Percentiles rank a stretch among this genome's conserved stretches.
These are phyloP conservation scores for Listrodromus nycthemerus DNA, from an alignment of 2,888 invertebrate species.

Conservation along the genomic window DNA sequence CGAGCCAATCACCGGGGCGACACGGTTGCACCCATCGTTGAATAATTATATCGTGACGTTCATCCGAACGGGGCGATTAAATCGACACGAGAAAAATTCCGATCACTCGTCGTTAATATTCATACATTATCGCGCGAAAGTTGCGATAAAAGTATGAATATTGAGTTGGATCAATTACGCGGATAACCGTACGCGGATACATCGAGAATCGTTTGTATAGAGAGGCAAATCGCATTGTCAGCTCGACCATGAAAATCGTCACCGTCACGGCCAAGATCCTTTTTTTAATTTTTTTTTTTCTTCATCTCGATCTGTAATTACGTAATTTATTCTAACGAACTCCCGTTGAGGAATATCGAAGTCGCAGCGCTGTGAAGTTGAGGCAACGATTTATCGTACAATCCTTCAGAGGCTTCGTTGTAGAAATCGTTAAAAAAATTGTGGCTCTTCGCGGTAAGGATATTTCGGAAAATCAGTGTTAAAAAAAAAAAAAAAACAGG, in stretches of 20 bases:
- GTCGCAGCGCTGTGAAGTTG: slow-evolving; percentile 22
- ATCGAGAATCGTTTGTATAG: slow-evolving; percentile 43
- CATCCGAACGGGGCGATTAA: slow-evolving; percentile 1
- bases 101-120: slow-evolving; percentile 28
- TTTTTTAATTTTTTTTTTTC: slow-evolving; percentile 35
- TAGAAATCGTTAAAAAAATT: not conserved
- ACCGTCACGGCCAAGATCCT: slow-evolving; percentile 65
- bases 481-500: not conserved
- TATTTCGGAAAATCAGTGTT: no score
- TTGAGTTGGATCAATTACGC: slow-evolving; percentile 20
- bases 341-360: slow-evolving; percentile 11
- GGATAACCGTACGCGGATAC: slow-evolving; percentile 12
- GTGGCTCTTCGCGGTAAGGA: no score
- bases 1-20: not conserved
- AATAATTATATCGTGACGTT: not conserved
- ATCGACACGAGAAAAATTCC: slow-evolving; percentile 3
- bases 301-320: slow-evolving; percentile 44
- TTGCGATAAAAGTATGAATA: no score
- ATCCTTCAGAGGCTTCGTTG: slow-evolving; percentile 10
- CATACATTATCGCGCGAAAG: slow-evolving; percentile 13
- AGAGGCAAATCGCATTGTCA: slow-evolving; percentile 43
- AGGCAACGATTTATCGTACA: slow-evolving; percentile 16
- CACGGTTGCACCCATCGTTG: not conserved
- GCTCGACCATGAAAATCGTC: slow-evolving; percentile 71
- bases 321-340: slow-evolving; percentile 39